A percentile compares a stretch with the other conserved stretches of the same genome.
Conservation (phyloP, 2,888 invertebrate genomes). For the Drosophila glabriapex region DNA sequence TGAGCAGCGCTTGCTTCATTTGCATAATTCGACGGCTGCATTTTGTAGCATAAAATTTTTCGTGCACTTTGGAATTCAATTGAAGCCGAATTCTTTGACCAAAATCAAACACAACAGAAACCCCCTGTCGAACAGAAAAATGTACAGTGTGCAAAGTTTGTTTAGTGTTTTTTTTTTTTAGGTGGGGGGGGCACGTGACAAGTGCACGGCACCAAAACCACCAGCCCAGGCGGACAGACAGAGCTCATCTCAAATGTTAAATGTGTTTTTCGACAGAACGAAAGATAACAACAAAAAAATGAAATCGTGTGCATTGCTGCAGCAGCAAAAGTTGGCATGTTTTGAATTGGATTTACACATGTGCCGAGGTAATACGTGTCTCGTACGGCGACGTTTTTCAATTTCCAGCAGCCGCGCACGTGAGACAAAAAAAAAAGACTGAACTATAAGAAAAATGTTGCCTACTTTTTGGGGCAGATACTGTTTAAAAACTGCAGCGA, state of each 20-base stretch:
- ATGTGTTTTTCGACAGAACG: slow-evolving; percentile 39
- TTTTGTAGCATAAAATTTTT: slow-evolving; percentile 25
- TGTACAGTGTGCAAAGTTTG: slow-evolving; percentile 27
- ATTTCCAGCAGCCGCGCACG: slow-evolving; percentile 62
- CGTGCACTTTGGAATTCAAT: slow-evolving; percentile 23
- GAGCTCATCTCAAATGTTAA: slow-evolving; percentile 35
- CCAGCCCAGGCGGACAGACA: not conserved
- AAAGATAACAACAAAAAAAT: slow-evolving; percentile 1
- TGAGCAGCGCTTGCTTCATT: slow-evolving; percentile 30
- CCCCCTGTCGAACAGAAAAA: not conserved
- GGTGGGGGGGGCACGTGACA: slow-evolving; percentile 45
- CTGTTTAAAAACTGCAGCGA: slow-evolving; percentile 2
- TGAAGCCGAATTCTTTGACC: slow-evolving; percentile 38
- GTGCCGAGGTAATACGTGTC: slow-evolving; percentile 74
- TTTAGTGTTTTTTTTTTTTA: slow-evolving; percentile 8
- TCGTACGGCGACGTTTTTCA: slow-evolving; percentile 62
- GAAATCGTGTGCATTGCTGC: slow-evolving; percentile 62
- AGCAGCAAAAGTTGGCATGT: slow-evolving; percentile 57
- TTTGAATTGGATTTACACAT: slow-evolving; percentile 80
- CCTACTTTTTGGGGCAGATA: slow-evolving; percentile 35
- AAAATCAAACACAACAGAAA: slow-evolving; percentile 61
- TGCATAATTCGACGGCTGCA: slow-evolving; percentile 41
- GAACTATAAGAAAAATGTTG: slow-evolving; percentile 20
- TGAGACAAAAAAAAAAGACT: slow-evolving; percentile 19
- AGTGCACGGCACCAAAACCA: slow-evolving; percentile 15